These are phyloP conservation scores for Scylla paramamosain DNA, from an alignment of 1,140 invertebrate species.

Conservation along the genomic window DNA sequence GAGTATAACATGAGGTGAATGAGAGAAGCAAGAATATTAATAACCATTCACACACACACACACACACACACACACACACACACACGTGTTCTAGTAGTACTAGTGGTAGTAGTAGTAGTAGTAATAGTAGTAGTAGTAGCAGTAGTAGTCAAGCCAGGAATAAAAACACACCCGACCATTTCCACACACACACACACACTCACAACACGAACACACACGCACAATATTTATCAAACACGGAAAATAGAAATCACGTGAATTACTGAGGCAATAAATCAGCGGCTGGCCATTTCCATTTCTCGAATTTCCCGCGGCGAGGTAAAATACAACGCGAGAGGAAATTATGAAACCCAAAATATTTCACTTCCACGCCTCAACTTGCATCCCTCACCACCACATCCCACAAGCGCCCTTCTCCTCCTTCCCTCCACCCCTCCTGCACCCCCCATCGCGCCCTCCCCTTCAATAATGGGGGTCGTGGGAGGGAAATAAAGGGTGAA, in stretches of 20 bases:
- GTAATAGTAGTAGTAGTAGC: too few relatives aligned
- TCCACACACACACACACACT: background rate
- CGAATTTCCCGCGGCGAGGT: background rate
- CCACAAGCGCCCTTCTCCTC: background rate
- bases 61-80: background rate
- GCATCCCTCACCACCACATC: background rate
- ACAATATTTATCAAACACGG: background rate
- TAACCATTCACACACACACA: too few relatives aligned
- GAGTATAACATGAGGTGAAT: too few relatives aligned
- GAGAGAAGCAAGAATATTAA: background rate
- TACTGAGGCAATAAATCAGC: conserved; percentile 4
- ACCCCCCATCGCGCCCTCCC: too few relatives aligned
- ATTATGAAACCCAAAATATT: background rate
- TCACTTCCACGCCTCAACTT: background rate
- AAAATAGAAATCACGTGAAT: background rate
- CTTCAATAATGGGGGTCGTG: background rate
- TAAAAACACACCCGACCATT: too few relatives aligned
- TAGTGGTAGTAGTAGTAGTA: too few relatives aligned
- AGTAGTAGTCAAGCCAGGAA: too few relatives aligned
- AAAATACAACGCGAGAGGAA: conserved; percentile 21
- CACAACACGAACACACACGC: background rate
- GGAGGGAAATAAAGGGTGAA: background rate
- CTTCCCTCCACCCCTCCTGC: background rate
- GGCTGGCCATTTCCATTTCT: background rate
- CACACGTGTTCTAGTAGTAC: background rate